Conservation (phyloP, 1,140 invertebrate species). For the Lerema accius region DNA sequence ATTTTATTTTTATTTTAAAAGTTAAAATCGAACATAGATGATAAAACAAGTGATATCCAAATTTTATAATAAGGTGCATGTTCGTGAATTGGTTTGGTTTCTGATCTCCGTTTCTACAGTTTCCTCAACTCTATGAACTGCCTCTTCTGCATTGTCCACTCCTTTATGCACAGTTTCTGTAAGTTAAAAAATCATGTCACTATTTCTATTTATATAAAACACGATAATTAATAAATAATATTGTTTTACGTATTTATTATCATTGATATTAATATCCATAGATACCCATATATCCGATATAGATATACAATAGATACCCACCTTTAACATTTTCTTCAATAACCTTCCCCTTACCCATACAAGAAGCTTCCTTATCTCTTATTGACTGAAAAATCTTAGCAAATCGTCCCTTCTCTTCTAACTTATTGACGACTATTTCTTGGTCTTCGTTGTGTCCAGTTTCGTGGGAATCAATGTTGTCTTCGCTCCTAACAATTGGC, state of each 20-base stretch:
- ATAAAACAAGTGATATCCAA: conserved; percentile 34
- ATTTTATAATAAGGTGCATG: conserved; percentile 74
- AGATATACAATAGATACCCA: no score
- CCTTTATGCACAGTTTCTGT: conserved; percentile 73
- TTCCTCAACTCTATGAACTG: conserved; percentile 70
- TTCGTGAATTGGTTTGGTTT: conserved; percentile 75
- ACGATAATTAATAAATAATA: no score
- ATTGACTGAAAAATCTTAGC: conserved; percentile 73
- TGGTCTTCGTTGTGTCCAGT: conserved; percentile 50
- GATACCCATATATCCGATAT: no score
- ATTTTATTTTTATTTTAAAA: not conserved
- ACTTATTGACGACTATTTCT: conserved; percentile 69
- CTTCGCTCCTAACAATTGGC: conserved; percentile 75
- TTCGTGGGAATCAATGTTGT: conserved; percentile 63
- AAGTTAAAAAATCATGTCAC: conserved; percentile 40
- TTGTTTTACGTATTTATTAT: not conserved
- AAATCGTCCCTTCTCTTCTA: conserved; percentile 73
- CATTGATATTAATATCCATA: no score
- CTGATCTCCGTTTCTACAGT: conserved; percentile 72
- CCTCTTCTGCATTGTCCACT: conserved; percentile 62
- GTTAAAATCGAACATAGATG: conserved; percentile 17
- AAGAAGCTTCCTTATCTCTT: conserved; percentile 75
- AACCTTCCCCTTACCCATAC: conserved; percentile 78
- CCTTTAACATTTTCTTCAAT: conserved; percentile 60
- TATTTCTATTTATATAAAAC: no score